Conservation (phyloP, 2,113 vertebrate species). For the Gymnocephalus cernua region DNA sequence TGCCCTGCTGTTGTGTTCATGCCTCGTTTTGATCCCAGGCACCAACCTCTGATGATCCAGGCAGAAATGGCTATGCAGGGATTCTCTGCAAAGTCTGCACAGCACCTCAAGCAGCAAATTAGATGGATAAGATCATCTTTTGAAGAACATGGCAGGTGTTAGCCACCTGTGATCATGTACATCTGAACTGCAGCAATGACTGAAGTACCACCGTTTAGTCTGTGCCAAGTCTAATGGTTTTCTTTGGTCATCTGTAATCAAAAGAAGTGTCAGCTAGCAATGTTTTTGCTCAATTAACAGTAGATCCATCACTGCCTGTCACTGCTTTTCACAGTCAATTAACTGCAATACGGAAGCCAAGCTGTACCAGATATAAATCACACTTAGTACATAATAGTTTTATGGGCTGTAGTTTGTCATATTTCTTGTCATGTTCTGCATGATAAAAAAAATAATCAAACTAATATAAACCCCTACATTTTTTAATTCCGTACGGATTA, state of each 20-base stretch:
- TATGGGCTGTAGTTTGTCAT: slow-evolving; percentile 28
- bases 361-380: slow-evolving; percentile 66
- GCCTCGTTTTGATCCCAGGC: slow-evolving; percentile 55
- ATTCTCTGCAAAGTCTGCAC: slow-evolving; percentile 33
- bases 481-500: background rate
- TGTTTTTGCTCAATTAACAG: slow-evolving; percentile 72
- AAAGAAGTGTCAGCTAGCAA: slow-evolving; percentile 52
- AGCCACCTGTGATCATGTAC: slow-evolving; percentile 57
- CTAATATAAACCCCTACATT: background rate
- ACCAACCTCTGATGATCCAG: slow-evolving; percentile 35
- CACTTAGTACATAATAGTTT: slow-evolving; percentile 22
- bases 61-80: slow-evolving; percentile 11
- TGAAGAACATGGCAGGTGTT: slow-evolving; percentile 63
- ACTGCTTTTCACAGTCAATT: slow-evolving; percentile 68
- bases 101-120: slow-evolving; percentile 60
- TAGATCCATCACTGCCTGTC: slow-evolving; percentile 60
- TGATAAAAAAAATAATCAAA: background rate
- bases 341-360: slow-evolving; percentile 55
- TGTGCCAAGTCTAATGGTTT: slow-evolving; percentile 43
- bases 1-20: slow-evolving; percentile 58
- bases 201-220: slow-evolving; percentile 9
- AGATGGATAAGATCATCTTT: slow-evolving; percentile 55
- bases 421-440: slow-evolving; percentile 1
- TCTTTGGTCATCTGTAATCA: slow-evolving; percentile 49
- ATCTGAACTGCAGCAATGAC: slow-evolving; percentile 30